phyloP scores from a whole-genome alignment of 2,797 vertebrate species.

The Borostomias antarcticus region DNA sequence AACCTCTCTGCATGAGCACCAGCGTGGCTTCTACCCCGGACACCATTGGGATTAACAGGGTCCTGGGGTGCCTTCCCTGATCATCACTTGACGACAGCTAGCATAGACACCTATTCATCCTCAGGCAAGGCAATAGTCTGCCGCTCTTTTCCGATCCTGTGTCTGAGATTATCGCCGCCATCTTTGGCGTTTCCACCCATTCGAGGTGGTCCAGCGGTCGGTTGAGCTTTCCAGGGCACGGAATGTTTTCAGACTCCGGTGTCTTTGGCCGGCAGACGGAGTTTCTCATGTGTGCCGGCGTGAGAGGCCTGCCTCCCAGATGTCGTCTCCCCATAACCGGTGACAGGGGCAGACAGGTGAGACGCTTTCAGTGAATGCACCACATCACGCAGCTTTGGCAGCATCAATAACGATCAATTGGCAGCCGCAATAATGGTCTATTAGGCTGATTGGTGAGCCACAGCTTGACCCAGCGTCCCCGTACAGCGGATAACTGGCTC shows the following conservation, averaged over 20 bases:
- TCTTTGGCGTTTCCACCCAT: background rate
- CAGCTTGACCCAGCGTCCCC: too few relatives aligned
- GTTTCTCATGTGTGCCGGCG: background rate
- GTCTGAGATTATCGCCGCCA: background rate
- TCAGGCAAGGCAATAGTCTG: background rate
- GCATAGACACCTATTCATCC: slow-evolving; percentile 38
- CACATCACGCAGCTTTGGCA: background rate
- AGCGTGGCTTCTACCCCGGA: slow-evolving; percentile 40
- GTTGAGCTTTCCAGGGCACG: background rate
- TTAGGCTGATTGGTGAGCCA: too few relatives aligned
- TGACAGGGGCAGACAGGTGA: background rate
- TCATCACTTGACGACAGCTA: slow-evolving; percentile 57
- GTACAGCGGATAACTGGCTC: too few relatives aligned
- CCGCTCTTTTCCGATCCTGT: too few relatives aligned
- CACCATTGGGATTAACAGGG: slow-evolving; percentile 45
- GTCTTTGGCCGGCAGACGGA: background rate
- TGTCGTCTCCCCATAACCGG: background rate
- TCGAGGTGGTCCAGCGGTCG: background rate
- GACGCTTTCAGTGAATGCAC: too few relatives aligned
- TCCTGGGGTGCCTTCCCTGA: slow-evolving; percentile 51
- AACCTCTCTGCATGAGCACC: background rate
- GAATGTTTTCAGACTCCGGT: background rate
- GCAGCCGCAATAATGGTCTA: too few relatives aligned
- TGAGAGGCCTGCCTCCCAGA: background rate
- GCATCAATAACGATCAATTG: too few relatives aligned